A percentile compares a stretch with the other conserved stretches of the same genome.
Conservation (phyloP, 1,140 invertebrate species). For the Proctacanthus coquilletti region DNA sequence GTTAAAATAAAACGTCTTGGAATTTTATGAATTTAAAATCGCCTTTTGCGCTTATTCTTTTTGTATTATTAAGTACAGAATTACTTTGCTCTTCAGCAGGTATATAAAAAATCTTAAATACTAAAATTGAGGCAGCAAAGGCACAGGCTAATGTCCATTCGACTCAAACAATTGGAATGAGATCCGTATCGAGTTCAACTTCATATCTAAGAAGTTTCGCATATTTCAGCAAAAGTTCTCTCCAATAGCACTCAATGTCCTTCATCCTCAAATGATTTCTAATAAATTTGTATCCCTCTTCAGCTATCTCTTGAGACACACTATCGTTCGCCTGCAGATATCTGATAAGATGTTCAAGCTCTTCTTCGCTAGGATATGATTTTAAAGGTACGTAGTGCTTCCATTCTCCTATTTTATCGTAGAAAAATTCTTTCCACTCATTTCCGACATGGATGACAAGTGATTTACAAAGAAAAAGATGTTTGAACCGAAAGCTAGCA, state of each 20-base stretch:
- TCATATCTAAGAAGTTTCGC: constrained; percentile 58
- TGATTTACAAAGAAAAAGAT: constrained; percentile 86
- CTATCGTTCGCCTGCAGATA: constrained; percentile 68
- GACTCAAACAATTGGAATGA: too few species aligned
- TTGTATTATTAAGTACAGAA: too few species aligned
- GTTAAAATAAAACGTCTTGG: too few species aligned
- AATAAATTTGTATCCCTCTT: constrained; percentile 65
- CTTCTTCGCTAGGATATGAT: constrained; percentile 46
- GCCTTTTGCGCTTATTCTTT: too few species aligned
- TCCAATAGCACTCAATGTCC: constrained; percentile 81
- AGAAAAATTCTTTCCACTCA: constrained; percentile 95
- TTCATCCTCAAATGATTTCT: constrained; percentile 68
- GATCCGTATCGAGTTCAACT: constrained; percentile 36
- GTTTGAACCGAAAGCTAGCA: constrained; percentile 93
- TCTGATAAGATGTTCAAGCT: constrained; percentile 52
- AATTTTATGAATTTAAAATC: too few species aligned
- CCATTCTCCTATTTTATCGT: constrained; percentile 82
- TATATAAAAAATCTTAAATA: too few species aligned
- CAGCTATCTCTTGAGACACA: constrained; percentile 64
- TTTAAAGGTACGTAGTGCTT: constrained; percentile 86
- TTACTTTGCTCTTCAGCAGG: too few species aligned
- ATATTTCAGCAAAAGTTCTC: constrained; percentile 61
- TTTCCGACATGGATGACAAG: constrained; percentile 92
- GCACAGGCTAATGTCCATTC: too few species aligned
- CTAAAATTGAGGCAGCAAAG: too few species aligned